Evolutionary conservation across 2,888 invertebrate species (phyloP).

Genomic region (Tachina grossa): DNA sequence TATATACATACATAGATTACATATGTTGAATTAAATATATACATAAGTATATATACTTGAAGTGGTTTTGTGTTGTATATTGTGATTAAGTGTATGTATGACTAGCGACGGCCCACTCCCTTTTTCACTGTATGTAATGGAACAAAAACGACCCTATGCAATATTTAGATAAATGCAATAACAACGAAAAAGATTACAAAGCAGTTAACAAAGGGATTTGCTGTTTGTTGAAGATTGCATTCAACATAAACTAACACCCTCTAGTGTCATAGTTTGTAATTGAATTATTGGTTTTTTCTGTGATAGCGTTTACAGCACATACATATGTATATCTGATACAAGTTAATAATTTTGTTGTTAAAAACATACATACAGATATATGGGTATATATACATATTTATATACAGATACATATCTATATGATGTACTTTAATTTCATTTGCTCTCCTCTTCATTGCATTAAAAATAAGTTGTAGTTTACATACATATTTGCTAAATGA

Average conservation of each 20-base stretch:
- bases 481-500: conserved; percentile 12
- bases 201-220: conserved; percentile 37
- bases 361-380: neutral
- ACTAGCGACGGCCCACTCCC: conserved; percentile 71
- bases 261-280: neutral
- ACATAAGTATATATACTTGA: conserved; percentile 73
- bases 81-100: conserved; percentile 47
- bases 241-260: neutral
- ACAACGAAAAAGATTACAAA: conserved; percentile 26
- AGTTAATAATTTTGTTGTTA: neutral
- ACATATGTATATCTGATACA: conserved; percentile 9
- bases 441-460: conserved; percentile 3
- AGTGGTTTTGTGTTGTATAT: conserved; percentile 49
- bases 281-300: neutral
- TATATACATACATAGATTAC: too few relatives aligned
- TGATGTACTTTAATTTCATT: neutral
- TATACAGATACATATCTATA: neutral
- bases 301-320: neutral
- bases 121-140: conserved; percentile 63
- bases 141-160: conserved; percentile 60
- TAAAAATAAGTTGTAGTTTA: conserved; percentile 11
- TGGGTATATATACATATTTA: neutral
- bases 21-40: neutral
- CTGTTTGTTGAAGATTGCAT: neutral
- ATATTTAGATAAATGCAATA: conserved; percentile 46